phyloP scores from a whole-genome alignment of 2,113 vertebrate species.

The Murina feae region DNA sequence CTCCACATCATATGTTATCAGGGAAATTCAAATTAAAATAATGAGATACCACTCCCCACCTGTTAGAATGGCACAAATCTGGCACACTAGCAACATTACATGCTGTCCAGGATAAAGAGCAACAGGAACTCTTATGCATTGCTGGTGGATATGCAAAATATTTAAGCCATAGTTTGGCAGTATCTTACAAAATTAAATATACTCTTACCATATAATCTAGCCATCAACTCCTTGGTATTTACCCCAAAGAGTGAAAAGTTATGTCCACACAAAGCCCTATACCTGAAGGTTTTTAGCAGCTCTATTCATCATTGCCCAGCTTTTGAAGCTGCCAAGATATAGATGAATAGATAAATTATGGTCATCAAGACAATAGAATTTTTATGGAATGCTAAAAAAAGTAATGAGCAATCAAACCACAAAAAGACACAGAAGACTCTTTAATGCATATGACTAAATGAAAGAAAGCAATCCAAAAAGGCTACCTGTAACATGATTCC shows the following conservation, averaged over 20 bases:
- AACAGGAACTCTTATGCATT: neutral
- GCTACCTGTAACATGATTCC: neutral
- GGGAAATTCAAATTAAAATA: neutral
- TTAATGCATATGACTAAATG: neutral
- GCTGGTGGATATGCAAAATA: neutral
- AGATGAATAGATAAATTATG: neutral
- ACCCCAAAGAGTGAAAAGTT: neutral
- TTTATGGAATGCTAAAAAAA: neutral
- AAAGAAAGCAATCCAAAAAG: neutral
- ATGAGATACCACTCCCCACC: neutral
- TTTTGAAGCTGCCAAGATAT: neutral
- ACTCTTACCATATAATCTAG: neutral
- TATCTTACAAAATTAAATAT: neutral
- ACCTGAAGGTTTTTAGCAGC: neutral
- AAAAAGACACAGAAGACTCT: neutral
- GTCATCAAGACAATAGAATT: neutral
- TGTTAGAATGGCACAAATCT: neutral
- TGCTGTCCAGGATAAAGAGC: neutral
- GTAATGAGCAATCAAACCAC: neutral
- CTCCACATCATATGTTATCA: accelerated
- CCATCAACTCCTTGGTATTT: neutral
- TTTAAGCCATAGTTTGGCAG: neutral
- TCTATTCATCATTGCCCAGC: neutral
- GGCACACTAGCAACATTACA: neutral
- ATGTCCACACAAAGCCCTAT: neutral